These are phyloP conservation scores for Arctocebus calabarensis DNA, from an alignment of 2,797 vertebrate genomes.

Conservation along the genomic window DNA sequence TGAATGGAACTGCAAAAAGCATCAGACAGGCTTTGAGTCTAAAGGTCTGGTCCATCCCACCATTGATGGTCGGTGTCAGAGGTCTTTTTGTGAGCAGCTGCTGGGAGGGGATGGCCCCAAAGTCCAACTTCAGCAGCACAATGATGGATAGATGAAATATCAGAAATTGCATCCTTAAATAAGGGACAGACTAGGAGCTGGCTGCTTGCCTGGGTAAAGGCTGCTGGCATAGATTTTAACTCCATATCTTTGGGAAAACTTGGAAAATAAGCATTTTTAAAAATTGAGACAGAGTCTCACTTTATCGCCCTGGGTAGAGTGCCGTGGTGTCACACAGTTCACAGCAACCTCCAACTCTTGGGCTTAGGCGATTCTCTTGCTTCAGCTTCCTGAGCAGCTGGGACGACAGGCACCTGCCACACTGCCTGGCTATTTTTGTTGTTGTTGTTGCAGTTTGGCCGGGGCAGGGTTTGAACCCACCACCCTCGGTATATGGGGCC, in stretches of 20 bases:
- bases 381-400: no score
- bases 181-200: neutral
- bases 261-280: neutral
- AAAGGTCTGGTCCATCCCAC: neutral
- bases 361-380: no score
- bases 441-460: no score
- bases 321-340: no score
- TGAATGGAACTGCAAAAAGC: accelerated
- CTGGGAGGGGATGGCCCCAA: neutral
- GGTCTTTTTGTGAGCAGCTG: neutral
- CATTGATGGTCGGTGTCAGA: neutral
- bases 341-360: no score
- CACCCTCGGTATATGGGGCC: no score
- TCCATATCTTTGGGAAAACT: neutral
- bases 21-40: no score
- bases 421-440: no score
- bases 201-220: neutral
- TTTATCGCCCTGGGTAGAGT: no score
- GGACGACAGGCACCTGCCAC: no score
- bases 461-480: no score
- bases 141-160: neutral
- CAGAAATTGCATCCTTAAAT: neutral
- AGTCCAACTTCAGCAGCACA: neutral
- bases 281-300: no score
- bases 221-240: neutral